Percentiles rank a stretch among this genome's conserved stretches.
Evolutionary conservation across 2,113 vertebrate genomes (phyloP).

Genomic region (Amazona guildingii): DNA sequence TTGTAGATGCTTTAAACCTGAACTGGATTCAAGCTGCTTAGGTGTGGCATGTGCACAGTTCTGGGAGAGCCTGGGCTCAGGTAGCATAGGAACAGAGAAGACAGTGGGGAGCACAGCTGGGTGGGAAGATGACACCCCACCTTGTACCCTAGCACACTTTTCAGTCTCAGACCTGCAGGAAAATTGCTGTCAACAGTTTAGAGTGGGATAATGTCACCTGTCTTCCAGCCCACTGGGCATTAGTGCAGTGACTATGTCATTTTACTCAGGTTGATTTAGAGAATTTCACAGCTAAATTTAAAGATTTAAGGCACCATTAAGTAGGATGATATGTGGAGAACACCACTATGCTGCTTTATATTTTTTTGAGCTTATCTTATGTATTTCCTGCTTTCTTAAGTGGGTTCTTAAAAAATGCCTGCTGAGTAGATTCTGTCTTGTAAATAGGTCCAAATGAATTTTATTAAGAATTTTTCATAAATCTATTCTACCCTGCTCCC

Average conservation of each 20-base stretch:
- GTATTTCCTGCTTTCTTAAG: not conserved
- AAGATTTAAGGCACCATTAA: not conserved
- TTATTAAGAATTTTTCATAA: not conserved
- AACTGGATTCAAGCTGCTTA: not conserved
- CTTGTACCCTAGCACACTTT: accelerated
- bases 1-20: not conserved
- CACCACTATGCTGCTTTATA: not conserved
- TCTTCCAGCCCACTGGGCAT: not conserved
- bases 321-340: not conserved
- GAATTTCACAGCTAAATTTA: not conserved
- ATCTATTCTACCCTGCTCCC: not conserved
- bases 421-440: not conserved
- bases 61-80: not conserved
- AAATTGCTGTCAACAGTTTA: not conserved
- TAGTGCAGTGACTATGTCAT: not conserved
- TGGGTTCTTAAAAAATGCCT: not conserved
- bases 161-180: not conserved
- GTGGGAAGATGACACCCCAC: accelerated
- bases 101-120: not conserved
- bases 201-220: not conserved
- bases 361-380: not conserved
- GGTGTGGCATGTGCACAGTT: too few relatives aligned
- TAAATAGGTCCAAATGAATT: not conserved
- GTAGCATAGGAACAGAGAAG: not conserved
- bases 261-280: not conserved